Evolutionary conservation across 2,113 vertebrate species (phyloP).

Genomic region (Nannobrachium achirus): DNA sequence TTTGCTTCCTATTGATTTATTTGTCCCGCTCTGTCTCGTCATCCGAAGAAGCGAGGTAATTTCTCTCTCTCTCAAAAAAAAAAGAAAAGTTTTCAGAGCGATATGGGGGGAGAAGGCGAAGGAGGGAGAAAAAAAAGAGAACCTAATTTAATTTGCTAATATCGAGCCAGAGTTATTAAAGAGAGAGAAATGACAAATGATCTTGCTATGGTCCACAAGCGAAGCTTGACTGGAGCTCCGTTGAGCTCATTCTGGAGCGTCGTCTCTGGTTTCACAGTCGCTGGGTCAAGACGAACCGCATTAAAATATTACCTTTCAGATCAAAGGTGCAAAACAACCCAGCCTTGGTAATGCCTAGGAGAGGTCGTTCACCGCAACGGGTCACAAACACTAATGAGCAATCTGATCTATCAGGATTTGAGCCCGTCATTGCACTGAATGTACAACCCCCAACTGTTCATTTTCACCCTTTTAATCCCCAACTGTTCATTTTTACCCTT

Average conservation of each 20-base stretch:
- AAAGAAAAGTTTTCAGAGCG: slow-evolving; percentile 58
- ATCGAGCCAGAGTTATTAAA: slow-evolving; percentile 68
- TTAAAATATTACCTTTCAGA: slow-evolving; percentile 32
- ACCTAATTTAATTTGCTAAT: slow-evolving; percentile 70
- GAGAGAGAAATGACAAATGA: slow-evolving; percentile 63
- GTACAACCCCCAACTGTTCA: no score
- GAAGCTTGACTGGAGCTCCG: slow-evolving; percentile 53
- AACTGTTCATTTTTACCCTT: no score
- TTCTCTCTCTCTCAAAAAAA: no score
- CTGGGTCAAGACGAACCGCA: slow-evolving; percentile 8
- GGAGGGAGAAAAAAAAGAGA: slow-evolving; percentile 41
- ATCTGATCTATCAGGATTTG: slow-evolving; percentile 24
- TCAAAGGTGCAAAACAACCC: slow-evolving; percentile 27
- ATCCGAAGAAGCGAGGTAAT: slow-evolving; percentile 70
- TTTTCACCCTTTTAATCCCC: no score
- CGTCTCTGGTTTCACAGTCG: slow-evolving; percentile 8
- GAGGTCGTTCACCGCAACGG: slow-evolving; percentile 30
- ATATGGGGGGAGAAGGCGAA: slow-evolving; percentile 19
- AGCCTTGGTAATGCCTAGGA: slow-evolving; percentile 40
- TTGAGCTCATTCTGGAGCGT: slow-evolving; percentile 44
- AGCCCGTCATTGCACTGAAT: neutral
- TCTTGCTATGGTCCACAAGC: slow-evolving; percentile 45
- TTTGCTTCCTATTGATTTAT: slow-evolving; percentile 78
- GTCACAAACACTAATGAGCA: slow-evolving; percentile 17
- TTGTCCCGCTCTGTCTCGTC: slow-evolving; percentile 72